Conservation (phyloP, 1,140 invertebrate genomes). For the Caenorhabditis tropicalis region DNA sequence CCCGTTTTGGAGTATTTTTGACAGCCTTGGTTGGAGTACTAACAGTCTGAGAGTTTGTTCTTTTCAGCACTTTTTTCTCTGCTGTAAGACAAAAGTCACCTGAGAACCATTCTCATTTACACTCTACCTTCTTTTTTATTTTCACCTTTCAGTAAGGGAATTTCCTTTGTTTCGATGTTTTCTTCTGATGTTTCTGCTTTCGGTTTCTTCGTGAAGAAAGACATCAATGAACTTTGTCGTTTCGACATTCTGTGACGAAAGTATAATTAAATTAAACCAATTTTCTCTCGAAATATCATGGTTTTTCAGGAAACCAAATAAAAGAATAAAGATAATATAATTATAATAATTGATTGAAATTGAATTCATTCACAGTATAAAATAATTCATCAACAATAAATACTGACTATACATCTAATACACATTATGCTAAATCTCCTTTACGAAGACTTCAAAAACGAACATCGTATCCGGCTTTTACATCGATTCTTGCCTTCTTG, state of each 20-base stretch:
- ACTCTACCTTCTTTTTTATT: background rate
- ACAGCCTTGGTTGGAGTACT: background rate
- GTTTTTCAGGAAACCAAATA: background rate
- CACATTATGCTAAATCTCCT: background rate
- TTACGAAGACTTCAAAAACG: background rate
- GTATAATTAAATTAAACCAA: background rate
- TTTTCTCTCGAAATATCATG: background rate
- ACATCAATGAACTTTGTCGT: slow-evolving; percentile 20
- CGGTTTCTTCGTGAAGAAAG: slow-evolving; percentile 24
- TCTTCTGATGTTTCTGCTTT: background rate
- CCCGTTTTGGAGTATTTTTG: background rate
- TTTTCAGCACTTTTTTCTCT: slow-evolving; percentile 8
- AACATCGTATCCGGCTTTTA: background rate
- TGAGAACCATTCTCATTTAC: too few relatives aligned
- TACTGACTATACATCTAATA: background rate
- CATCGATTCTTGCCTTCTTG: background rate
- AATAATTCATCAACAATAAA: background rate
- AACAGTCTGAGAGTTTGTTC: background rate
- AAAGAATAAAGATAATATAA: background rate
- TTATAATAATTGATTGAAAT: background rate
- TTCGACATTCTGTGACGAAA: slow-evolving; percentile 2
- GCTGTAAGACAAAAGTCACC: too few relatives aligned
- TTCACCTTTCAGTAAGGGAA: too few relatives aligned
- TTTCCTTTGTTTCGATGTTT: background rate
- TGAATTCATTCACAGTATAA: background rate